Percentiles rank a stretch among this genome's conserved stretches.
phyloP scores from a whole-genome alignment of 1,140 invertebrate genomes.

The Propsilocerus akamusi region DNA sequence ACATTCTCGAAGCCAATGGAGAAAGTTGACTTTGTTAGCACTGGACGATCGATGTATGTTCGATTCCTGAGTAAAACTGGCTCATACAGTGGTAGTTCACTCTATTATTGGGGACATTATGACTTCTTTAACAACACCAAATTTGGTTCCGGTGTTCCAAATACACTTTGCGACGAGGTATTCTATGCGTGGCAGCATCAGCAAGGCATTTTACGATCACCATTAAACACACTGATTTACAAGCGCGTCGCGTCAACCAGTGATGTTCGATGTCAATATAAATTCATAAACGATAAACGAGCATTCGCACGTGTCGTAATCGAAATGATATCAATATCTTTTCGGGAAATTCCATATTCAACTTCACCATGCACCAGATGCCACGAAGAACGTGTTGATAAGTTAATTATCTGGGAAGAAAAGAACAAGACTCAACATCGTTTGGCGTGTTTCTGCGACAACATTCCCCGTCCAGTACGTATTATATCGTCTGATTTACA shows the following conservation, averaged over 20 bases:
- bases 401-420: slow-evolving; percentile 58
- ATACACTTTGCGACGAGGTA: slow-evolving; percentile 67
- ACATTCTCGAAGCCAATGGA: slow-evolving; percentile 81
- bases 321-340: slow-evolving; percentile 23
- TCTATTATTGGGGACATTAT: slow-evolving; percentile 84
- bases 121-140: slow-evolving; percentile 82
- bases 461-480: slow-evolving; percentile 34
- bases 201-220: slow-evolving; percentile 52
- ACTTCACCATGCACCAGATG: slow-evolving; percentile 62
- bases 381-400: slow-evolving; percentile 65
- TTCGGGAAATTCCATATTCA: slow-evolving; percentile 53
- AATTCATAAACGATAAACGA: slow-evolving; percentile 60
- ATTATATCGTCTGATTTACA: slow-evolving; percentile 58
- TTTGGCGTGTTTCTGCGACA: slow-evolving; percentile 42
- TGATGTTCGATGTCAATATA: slow-evolving; percentile 61
- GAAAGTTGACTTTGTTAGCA: slow-evolving; percentile 79
- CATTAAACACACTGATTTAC: slow-evolving; percentile 68
- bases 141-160: slow-evolving; percentile 56
- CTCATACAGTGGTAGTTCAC: slow-evolving; percentile 68
- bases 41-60: slow-evolving; percentile 65
- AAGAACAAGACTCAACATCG: slow-evolving; percentile 21
- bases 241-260: slow-evolving; percentile 43
- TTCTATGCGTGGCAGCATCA: slow-evolving; percentile 59
- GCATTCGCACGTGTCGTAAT: slow-evolving; percentile 63
- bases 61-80: slow-evolving; percentile 78